Evolutionary conservation across 1,140 invertebrate genomes (phyloP).

Genomic region (Cecropterus lyciades): DNA sequence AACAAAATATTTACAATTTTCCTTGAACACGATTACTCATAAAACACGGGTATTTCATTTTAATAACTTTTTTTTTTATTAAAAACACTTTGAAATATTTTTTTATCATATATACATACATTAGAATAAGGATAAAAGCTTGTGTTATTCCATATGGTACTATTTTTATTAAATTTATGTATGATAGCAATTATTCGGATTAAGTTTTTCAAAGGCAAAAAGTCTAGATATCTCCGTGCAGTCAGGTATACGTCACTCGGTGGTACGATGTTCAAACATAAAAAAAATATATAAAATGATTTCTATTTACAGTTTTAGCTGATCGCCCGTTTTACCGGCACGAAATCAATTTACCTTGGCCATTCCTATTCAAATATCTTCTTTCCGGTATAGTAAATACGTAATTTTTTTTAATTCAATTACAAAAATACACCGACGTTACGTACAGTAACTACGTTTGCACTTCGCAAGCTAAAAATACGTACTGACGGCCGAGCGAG

Average conservation of each 20-base stretch:
- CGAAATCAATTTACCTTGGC: conserved; percentile 67
- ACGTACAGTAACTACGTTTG: conserved; percentile 48
- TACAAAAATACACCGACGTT: conserved; percentile 61
- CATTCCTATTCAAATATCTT: conserved; percentile 54
- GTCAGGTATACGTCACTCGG: conserved; percentile 49
- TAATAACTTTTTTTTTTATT: background rate
- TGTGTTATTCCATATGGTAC: too few species aligned
- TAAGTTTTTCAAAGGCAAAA: conserved; percentile 9
- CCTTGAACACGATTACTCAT: background rate
- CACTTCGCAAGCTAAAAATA: conserved; percentile 67
- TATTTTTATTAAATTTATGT: background rate
- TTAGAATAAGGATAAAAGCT: too few species aligned
- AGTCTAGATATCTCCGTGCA: conserved; percentile 21
- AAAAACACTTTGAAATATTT: background rate
- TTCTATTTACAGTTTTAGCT: conserved; percentile 3
- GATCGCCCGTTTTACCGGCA: background rate
- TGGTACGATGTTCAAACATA: conserved; percentile 62
- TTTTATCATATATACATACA: too few species aligned
- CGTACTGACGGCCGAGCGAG: conserved; percentile 58
- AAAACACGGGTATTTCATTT: background rate
- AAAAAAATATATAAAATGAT: conserved; percentile 26
- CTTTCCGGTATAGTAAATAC: conserved; percentile 36
- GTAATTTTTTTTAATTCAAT: conserved; percentile 63
- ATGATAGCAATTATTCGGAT: conserved; percentile 7
- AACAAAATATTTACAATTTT: background rate